These are phyloP conservation scores for Napeogenes inachia DNA, from an alignment of 2,888 invertebrate species.

Conservation along the genomic window DNA sequence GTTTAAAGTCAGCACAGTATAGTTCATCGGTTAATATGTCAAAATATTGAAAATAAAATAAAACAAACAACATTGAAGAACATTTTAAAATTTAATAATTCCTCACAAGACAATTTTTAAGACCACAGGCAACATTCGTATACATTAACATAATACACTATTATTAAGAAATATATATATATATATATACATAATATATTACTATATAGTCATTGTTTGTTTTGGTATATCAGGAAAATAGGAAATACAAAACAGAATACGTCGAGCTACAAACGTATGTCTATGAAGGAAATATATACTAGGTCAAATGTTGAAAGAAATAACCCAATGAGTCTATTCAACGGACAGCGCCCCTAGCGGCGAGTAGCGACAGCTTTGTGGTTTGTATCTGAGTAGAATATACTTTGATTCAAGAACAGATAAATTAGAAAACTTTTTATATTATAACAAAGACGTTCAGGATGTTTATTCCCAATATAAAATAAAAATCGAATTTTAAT, in stretches of 20 bases:
- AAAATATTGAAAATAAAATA: no score
- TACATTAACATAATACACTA: no score
- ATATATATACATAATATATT: neutral
- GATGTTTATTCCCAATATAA: no score
- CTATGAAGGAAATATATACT: constrained; percentile 24
- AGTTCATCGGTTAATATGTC: no score
- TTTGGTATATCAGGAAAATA: neutral
- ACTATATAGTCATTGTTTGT: neutral
- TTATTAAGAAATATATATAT: no score
- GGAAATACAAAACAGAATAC: neutral
- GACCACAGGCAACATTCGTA: no score
- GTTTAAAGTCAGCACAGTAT: no score
- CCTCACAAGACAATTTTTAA: no score
- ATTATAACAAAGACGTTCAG: neutral
- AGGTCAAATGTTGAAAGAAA: constrained; percentile 34
- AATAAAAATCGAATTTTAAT: no score
- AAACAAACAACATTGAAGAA: no score
- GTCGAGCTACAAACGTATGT: neutral
- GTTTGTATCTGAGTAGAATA: constrained; percentile 31
- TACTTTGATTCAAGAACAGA: neutral
- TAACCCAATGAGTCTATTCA: constrained; percentile 44
- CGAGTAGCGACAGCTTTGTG: constrained; percentile 57
- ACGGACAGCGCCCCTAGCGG: constrained; percentile 54
- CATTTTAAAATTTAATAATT: no score
- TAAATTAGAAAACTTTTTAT: neutral